Evolutionary conservation across 2,888 invertebrate species (phyloP), one percentile per base, ranked within the genome.

Genomic region (Unio pictorum): DNA sequence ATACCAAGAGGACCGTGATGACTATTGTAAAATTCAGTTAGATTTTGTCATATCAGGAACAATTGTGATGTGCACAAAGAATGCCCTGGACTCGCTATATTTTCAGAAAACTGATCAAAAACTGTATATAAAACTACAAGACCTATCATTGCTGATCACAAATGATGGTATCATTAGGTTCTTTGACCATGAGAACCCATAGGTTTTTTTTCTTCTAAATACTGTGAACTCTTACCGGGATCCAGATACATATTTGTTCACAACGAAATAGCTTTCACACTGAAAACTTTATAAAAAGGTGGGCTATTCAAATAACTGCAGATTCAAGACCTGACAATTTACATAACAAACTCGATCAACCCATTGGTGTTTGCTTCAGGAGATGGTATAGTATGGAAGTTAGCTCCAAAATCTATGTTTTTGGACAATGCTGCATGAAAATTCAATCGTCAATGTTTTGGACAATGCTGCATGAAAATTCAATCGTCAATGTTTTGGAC

Each of bases 71-170:
- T 11, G 45, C 45, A 45, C 45, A 11, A 45, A 66, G 57, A 59
- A 57, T 55, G 58, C 69, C 15, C 1, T 28, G 1, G 45, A 17
- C 4, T 34, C 71, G 20, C 23, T 78, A 15, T 4, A 63, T 45
- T 77, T 66, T 64, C 66, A 77, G 28, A 56, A 45, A 15, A 20
- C 58, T 11, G 70, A 68, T 26, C 45, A 63, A 2, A 20, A 58
- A 3, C 77, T 76, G 59, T 15, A 20, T 15, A 30, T 30, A 11
- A n/a, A 69, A 15, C 55, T 75, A n/a, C 34, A 67, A 18, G 73
- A 73, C 15, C 55, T 81, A 4, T 79, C 81, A 26, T 30, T 81
- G 15, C 66, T 74, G 60, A 15, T 81, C 4, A 75, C 74, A 60
- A 59, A 64, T 23, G 77, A 74, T 65, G 54, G 56, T 17, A 55